These are phyloP conservation scores for Tachuris rubrigastra DNA, from an alignment of 2,113 vertebrate species.

Conservation along the genomic window DNA sequence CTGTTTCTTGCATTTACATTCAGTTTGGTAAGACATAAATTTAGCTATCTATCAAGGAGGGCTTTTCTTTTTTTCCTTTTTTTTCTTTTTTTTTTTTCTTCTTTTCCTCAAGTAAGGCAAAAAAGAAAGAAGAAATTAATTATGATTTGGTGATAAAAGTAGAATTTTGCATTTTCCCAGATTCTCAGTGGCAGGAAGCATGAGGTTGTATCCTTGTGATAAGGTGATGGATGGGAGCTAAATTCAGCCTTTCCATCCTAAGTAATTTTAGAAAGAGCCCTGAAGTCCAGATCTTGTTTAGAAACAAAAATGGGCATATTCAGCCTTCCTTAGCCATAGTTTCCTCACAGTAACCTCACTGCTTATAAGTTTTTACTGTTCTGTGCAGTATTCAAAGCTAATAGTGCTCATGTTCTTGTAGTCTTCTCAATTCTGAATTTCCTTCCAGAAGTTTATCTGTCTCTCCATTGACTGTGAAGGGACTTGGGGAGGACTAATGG, in stretches of 20 bases:
- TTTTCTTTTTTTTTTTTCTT: background rate
- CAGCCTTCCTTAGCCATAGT: background rate
- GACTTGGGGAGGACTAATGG: background rate
- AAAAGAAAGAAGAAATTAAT: slow-evolving; percentile 31
- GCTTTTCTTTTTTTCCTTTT: background rate
- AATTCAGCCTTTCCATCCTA: slow-evolving; percentile 59
- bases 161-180: slow-evolving; percentile 26
- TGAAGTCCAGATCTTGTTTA: slow-evolving; percentile 30
- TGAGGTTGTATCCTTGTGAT: slow-evolving; percentile 59
- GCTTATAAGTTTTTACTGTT: slow-evolving; percentile 35
- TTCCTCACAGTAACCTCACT: background rate
- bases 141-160: background rate
- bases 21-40: slow-evolving; percentile 68
- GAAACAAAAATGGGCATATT: slow-evolving; percentile 50
- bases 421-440: background rate
- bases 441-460: background rate
- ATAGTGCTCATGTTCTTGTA: background rate
- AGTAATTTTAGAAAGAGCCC: slow-evolving; percentile 57
- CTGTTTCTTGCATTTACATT: slow-evolving; percentile 78
- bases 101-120: background rate
- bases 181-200: slow-evolving; percentile 27
- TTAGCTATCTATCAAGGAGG: slow-evolving; percentile 52
- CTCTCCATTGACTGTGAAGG: background rate
- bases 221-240: slow-evolving; percentile 58
- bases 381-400: slow-evolving; percentile 29